phyloP scores from a whole-genome alignment of 2,888 invertebrate species.

The Amorpha juglandis region DNA sequence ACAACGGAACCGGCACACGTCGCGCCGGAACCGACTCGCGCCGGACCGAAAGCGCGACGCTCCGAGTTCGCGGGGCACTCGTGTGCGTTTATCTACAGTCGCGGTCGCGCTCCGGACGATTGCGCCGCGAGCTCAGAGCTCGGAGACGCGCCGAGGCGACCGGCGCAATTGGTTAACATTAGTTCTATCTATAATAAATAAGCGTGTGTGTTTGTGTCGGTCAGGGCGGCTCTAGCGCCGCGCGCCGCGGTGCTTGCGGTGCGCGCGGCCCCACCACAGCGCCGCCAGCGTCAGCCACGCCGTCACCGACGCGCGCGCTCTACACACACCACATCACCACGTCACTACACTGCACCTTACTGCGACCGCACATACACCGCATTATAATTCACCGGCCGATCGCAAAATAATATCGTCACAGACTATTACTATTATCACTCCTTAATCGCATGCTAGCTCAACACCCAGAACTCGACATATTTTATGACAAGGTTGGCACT shows the following conservation, averaged over 20 bases:
- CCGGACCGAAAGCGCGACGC: slow-evolving; percentile 37
- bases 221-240: slow-evolving; percentile 83
- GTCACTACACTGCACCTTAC: slow-evolving; percentile 8
- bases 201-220: slow-evolving; percentile 47
- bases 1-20: slow-evolving; percentile 27
- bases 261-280: slow-evolving; percentile 72
- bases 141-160: slow-evolving; percentile 52
- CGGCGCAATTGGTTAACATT: slow-evolving; percentile 79
- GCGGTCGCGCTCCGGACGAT: slow-evolving; percentile 31
- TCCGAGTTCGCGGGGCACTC: slow-evolving; percentile 36
- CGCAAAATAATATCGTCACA: background rate
- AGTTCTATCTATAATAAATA: slow-evolving; percentile 83
- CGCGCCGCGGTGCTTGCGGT: slow-evolving; percentile 84
- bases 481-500: too few relatives aligned
- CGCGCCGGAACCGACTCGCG: slow-evolving; percentile 31
- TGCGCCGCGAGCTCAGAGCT: slow-evolving; percentile 38
- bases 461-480: too few relatives aligned
- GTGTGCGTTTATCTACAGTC: slow-evolving; percentile 33
- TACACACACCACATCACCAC: slow-evolving; percentile 35
- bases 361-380: background rate
- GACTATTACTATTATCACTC: too few relatives aligned
- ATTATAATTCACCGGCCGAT: background rate
- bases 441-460: too few relatives aligned
- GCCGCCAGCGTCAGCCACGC: slow-evolving; percentile 69
- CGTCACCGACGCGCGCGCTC: slow-evolving; percentile 64